These are phyloP conservation scores for Ophthalmotilapia sp. DNA, from an alignment of 2,113 vertebrate genomes.

Conservation along the genomic window DNA sequence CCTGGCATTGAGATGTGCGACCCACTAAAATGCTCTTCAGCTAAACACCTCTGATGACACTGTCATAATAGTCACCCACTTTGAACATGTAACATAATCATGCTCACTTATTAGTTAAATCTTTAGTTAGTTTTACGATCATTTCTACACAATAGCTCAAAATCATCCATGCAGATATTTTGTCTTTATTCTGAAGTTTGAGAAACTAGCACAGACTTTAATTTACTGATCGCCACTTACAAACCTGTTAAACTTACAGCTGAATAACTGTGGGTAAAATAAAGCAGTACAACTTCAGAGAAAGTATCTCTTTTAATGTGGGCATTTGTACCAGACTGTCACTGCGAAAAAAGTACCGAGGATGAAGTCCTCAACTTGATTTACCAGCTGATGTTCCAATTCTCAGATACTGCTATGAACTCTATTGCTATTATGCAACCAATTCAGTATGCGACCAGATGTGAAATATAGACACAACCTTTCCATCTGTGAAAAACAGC, in stretches of 20 bases:
- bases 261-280: background rate
- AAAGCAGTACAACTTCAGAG: background rate
- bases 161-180: background rate
- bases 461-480: background rate
- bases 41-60: background rate
- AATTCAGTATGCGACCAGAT: background rate
- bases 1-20: slow-evolving; percentile 37
- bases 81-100: background rate
- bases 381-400: background rate
- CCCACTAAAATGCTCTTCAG: background rate
- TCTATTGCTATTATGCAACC: background rate
- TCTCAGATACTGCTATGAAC: background rate
- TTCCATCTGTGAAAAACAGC: background rate
- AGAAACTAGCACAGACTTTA: background rate
- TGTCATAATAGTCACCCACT: background rate
- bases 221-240: background rate
- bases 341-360: background rate
- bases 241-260: background rate
- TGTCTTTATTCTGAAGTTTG: background rate
- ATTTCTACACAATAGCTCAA: background rate
- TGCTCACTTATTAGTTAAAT: background rate
- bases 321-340: background rate
- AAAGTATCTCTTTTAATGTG: background rate
- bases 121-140: background rate
- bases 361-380: background rate